Conservation (phyloP, 2,113 vertebrate genomes). For the Tragulus kanchil region DNA sequence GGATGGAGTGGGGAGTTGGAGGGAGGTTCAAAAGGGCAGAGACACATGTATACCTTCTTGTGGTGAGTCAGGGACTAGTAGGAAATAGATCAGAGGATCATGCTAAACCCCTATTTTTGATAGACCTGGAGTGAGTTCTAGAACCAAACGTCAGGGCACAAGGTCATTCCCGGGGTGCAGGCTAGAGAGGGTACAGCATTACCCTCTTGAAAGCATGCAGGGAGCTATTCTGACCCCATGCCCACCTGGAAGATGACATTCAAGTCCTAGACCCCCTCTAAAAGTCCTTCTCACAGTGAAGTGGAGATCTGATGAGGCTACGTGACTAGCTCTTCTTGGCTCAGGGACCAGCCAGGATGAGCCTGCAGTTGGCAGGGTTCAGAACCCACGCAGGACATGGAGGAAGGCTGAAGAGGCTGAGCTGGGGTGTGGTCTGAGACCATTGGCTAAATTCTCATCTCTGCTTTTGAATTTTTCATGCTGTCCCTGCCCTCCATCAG, state of each 20-base stretch:
- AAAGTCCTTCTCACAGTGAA: not conserved
- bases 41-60: not conserved
- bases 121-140: not conserved
- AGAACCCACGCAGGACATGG: not conserved
- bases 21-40: not conserved
- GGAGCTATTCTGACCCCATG: not conserved
- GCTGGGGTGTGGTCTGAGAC: constrained; percentile 8
- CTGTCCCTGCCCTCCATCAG: not conserved
- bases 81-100: not conserved
- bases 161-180: not conserved
- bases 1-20: not conserved
- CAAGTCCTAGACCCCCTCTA: not conserved
- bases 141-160: not conserved
- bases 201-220: not conserved
- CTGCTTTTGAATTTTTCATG: constrained; percentile 57
- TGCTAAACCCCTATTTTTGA: not conserved
- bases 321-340: not conserved
- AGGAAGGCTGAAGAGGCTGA: not conserved
- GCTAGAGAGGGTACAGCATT: not conserved
- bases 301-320: not conserved
- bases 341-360: not conserved
- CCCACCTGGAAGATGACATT: not conserved
- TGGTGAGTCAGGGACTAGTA: not conserved
- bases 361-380: constrained; percentile 37
- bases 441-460: constrained; percentile 27